Conservation (phyloP, 92 coral and sea anemone genomes). For the Palythoa heliodiscus region DNA sequence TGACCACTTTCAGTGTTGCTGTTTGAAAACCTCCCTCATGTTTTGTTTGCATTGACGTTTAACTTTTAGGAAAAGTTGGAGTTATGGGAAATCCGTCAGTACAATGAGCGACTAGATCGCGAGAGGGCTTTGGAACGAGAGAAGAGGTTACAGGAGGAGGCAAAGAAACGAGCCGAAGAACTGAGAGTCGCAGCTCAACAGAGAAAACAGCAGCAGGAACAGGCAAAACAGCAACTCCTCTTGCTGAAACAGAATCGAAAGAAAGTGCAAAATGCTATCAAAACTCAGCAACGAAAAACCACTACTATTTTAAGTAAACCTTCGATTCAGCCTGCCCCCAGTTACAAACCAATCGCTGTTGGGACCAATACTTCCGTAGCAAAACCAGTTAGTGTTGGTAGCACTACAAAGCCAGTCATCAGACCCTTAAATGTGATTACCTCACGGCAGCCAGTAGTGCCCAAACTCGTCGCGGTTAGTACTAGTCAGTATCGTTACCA, state of each 20-base stretch:
- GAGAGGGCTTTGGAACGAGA: constrained; percentile 93
- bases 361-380: neutral
- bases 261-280: constrained; percentile 94
- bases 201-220: constrained; percentile 93
- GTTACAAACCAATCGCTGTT: constrained; percentile 31
- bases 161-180: constrained; percentile 80
- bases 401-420: neutral
- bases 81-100: constrained; percentile 98
- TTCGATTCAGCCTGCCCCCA: constrained; percentile 37
- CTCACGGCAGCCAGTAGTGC: constrained; percentile 38
- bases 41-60: neutral
- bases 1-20: neutral
- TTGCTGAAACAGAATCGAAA: constrained; percentile 86
- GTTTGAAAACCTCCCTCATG: neutral
- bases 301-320: constrained; percentile 42
- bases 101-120: constrained; percentile 91
- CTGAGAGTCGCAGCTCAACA: constrained; percentile 83
- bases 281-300: constrained; percentile 77
- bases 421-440: constrained; percentile 9
- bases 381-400: neutral
- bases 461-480: constrained; percentile 26
- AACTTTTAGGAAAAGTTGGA: constrained; percentile 87
- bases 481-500: constrained; percentile 24
- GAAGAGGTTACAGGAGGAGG: constrained; percentile 91
- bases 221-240: constrained; percentile 90